Base-by-base conservation (phyloP, 2,113 vertebrate species). In the Barbus barbus region DNA sequence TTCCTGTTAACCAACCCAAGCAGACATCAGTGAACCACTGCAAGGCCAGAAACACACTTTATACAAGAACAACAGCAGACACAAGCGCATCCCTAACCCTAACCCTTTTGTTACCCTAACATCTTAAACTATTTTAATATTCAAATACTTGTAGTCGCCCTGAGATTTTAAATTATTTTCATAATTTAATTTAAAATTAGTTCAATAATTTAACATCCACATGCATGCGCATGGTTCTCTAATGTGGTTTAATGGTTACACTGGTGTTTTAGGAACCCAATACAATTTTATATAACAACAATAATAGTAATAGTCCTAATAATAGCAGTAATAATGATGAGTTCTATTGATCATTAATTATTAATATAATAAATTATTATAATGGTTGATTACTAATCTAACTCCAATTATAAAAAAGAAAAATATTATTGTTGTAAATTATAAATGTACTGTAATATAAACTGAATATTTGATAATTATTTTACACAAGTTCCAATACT, bases 21-120 rank as follows among this genome's bases (percentile, higher is more conserved):
- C 53, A 78, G 31, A 24, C 0, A 20, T 77, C 28, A 36, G 26
- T 53, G 7, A 28, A n/a, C 46, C 74, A 53, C 1, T 38, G 22
- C 13, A 58, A n/a, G 22, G 13, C 74, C 74, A 53, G 26, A 76
- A 76, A 76, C 74, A 76, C 9, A 56, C 74, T 51, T 6, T 33
- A 56, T 22, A 53, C 26, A 56, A 26, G 4, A 11, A 22, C 65
- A 69, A 11, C 31, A 9, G 33, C 33, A 22, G 18, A 36, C 8
- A 36, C 31, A 2, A 14, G 46, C 46, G 46, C 46, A 46, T 18
- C 6, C 6, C 22, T 58, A n/a, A 4, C 53, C 9, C 20, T n/a
- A 58, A 22, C 53, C 2, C 16, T 46, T 56, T 2, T 22, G 53
- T 56, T 56, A 22, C 20, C 53, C 22, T 1, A 58, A n/a, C 53